Evolutionary conservation across 2,888 invertebrate species (phyloP).

Genomic region (Leptodirus hochenwartii): DNA sequence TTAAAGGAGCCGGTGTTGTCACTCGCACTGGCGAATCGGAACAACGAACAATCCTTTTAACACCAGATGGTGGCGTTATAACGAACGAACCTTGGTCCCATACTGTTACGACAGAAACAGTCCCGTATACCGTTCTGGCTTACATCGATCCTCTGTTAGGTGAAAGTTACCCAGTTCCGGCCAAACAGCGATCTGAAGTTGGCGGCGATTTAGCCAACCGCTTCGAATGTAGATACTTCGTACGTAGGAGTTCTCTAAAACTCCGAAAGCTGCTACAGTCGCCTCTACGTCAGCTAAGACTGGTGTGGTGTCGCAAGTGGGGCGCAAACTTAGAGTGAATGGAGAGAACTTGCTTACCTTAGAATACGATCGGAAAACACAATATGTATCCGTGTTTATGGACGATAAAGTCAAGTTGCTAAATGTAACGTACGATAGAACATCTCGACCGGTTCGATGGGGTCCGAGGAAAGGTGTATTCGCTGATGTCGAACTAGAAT

Average conservation of each 20-base stretch:
- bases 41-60: constrained; percentile 57
- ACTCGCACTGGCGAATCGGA: constrained; percentile 70
- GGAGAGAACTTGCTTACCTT: constrained; percentile 80
- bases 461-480: constrained; percentile 72
- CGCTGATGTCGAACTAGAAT: constrained; percentile 78
- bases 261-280: constrained; percentile 28
- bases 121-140: constrained; percentile 77
- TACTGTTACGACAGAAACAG: constrained; percentile 72
- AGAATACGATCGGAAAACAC: constrained; percentile 78
- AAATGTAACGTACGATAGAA: constrained; percentile 74
- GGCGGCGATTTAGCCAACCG: constrained; percentile 81
- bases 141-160: constrained; percentile 76
- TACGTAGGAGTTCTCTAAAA: constrained; percentile 58
- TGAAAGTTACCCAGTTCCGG: constrained; percentile 81
- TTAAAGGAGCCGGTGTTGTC: constrained; percentile 72
- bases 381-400: constrained; percentile 71
- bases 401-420: constrained; percentile 72
- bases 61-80: constrained; percentile 71
- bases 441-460: constrained; percentile 70
- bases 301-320: constrained; percentile 77
- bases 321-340: constrained; percentile 71
- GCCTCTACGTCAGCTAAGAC: not conserved
- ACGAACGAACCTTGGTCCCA: constrained; percentile 76
- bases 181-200: constrained; percentile 77
- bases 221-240: constrained; percentile 91